A percentile compares a stretch with the other conserved stretches of the same genome.
phyloP scores from a whole-genome alignment of 2,113 vertebrate genomes.

The Benitochromis conjunctus region DNA sequence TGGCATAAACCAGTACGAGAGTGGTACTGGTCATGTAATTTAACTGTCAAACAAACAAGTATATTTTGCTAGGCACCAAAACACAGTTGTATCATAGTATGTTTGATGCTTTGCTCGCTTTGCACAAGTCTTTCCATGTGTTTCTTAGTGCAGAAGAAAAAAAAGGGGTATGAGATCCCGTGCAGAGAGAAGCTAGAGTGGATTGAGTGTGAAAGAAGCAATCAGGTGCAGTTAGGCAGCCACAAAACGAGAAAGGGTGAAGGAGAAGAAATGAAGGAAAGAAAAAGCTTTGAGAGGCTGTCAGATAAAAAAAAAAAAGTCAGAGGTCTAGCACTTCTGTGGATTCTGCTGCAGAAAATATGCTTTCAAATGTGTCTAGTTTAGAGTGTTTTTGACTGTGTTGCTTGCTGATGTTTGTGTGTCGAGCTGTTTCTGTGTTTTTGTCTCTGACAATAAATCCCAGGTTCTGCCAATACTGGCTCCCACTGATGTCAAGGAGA shows the following conservation, averaged over 20 bases:
- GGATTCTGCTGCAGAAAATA: conserved; percentile 10
- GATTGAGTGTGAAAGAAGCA: conserved; percentile 43
- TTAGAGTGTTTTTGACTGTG: conserved; percentile 8
- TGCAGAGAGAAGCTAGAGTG: conserved; percentile 7
- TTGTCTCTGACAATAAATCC: conserved; percentile 1
- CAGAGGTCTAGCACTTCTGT: conserved; percentile 21
- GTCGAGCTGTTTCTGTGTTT: neutral
- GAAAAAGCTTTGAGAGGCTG: neutral
- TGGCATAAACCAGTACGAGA: neutral
- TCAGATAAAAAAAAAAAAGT: conserved; percentile 9
- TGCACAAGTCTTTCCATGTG: neutral
- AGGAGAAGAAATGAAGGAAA: neutral
- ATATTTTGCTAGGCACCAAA: neutral
- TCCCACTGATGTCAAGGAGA: conserved; percentile 16
- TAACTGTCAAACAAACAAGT: neutral
- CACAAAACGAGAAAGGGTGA: neutral
- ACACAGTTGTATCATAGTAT: neutral
- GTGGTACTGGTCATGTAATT: neutral
- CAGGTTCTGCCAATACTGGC: conserved; percentile 7
- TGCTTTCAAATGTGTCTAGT: conserved; percentile 1
- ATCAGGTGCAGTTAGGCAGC: conserved; percentile 29
- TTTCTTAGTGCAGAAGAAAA: neutral
- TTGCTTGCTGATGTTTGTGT: neutral
- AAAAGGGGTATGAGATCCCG: neutral
- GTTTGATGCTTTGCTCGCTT: neutral